These are phyloP conservation scores for Anisognathus igniventris DNA, from an alignment of 2,797 vertebrate species.

Conservation along the genomic window DNA sequence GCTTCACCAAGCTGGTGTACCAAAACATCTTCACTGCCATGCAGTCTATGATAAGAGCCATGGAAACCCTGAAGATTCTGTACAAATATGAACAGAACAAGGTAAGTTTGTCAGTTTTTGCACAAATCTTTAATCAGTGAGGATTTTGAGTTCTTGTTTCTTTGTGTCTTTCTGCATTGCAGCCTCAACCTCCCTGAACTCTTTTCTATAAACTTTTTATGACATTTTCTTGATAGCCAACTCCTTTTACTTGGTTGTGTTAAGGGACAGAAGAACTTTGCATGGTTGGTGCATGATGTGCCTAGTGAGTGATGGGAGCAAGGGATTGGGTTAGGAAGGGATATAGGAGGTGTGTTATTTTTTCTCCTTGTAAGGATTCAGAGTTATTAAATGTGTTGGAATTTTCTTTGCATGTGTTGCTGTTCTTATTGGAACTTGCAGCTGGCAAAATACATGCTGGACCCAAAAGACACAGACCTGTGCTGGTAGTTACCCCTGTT, in stretches of 20 bases:
- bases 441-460: background rate
- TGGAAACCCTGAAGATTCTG: constrained; percentile 92
- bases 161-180: background rate
- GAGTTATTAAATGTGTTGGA: fast-evolving
- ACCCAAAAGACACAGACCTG: background rate
- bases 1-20: constrained; percentile 96
- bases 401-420: background rate
- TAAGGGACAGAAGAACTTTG: background rate
- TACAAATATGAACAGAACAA: constrained; percentile 95
- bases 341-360: background rate
- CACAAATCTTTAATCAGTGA: background rate
- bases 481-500: background rate
- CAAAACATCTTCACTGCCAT: constrained; percentile 99
- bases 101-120: constrained; percentile 69
- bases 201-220: background rate
- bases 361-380: background rate
- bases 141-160: background rate
- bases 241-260: background rate
- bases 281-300: background rate
- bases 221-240: background rate
- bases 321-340: fast-evolving
- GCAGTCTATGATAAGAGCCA: constrained; percentile 98
- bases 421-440: background rate
- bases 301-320: background rate
- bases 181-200: background rate